Percentiles rank a stretch among this genome's conserved stretches.
Conservation (phyloP, 2,797 vertebrate species). For the Setipinna tenuifilis region DNA sequence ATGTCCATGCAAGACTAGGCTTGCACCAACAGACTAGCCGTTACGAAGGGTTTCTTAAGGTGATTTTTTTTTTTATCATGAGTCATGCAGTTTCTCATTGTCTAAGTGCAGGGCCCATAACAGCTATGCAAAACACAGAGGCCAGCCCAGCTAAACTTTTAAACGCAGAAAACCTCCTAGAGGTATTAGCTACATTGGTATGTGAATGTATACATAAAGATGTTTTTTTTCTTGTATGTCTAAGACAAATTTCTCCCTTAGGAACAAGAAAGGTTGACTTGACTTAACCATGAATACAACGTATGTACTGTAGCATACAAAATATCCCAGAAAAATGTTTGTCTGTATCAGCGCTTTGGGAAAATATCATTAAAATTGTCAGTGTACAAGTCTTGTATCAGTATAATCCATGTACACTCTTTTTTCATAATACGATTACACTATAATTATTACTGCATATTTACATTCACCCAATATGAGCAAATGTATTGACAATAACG, state of each 20-base stretch:
- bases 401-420: background rate
- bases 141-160: background rate
- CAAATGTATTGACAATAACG: background rate
- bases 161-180: background rate
- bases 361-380: background rate
- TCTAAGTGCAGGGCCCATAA: background rate
- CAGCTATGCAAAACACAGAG: background rate
- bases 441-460: background rate
- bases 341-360: background rate
- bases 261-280: background rate
- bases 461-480: background rate
- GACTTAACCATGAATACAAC: background rate
- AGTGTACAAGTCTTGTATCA: background rate
- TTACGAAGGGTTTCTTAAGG: background rate
- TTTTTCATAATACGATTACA: background rate
- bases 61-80: background rate
- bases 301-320: background rate
- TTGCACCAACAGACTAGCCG: background rate
- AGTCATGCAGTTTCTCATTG: background rate
- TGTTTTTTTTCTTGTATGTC: too few species aligned
- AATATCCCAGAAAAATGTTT: background rate
- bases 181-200: background rate
- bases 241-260: too few species aligned
- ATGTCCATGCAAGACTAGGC: background rate
- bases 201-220: background rate